Evolutionary conservation across 1,140 invertebrate species (phyloP), one percentile per base, ranked within the genome.

Genomic region (Parasteatoda tepidariorum): DNA sequence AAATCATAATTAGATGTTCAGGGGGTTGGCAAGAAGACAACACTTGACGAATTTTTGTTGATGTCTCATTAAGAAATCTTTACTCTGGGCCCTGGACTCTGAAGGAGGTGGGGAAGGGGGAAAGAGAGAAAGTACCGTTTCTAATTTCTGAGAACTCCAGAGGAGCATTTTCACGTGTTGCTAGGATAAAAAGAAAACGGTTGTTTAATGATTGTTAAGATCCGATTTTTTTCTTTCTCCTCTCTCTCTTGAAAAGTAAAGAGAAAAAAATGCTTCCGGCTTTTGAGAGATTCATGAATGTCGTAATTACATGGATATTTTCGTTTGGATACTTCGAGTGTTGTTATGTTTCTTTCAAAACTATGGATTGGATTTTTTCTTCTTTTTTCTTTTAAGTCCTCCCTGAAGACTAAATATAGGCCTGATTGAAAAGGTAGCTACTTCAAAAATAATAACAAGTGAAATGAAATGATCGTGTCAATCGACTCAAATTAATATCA

Each of bases 1-100:
- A 41, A 71, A 26, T 55, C 48, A 71, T 57, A 71, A 71, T 71
- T 71, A 71, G 68, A 26, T 54, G 28, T 71, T 55, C 30, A 0
- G 2, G 41, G 34, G 48, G 48, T 11, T 54, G 67, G 67, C 26
- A 31, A 18, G 18, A 5, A 54, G 68, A 55, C 48, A 71, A 71
- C 41, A 30, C 64, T 26, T 67, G 64, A 57, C 28, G 28, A 48
- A 48, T 48, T 48, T 48, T 48, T 48, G 38, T 18, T 48, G 38
- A 48, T 48, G 38, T 48, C 38, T 48, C 38, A 48, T 48, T 48
- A 48, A 48, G 38, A 48, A 48, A 18, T 18, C 38, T 48, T 48
- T 48, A 9, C 9, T 48, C 18, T 48, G 18, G 38, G 9, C 18
- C 38, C 38, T 48, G 4, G 38, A 48, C 38, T 48, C 38, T 18